Conservation (phyloP, 2,113 vertebrate species). For the Otocyon megalotis region DNA sequence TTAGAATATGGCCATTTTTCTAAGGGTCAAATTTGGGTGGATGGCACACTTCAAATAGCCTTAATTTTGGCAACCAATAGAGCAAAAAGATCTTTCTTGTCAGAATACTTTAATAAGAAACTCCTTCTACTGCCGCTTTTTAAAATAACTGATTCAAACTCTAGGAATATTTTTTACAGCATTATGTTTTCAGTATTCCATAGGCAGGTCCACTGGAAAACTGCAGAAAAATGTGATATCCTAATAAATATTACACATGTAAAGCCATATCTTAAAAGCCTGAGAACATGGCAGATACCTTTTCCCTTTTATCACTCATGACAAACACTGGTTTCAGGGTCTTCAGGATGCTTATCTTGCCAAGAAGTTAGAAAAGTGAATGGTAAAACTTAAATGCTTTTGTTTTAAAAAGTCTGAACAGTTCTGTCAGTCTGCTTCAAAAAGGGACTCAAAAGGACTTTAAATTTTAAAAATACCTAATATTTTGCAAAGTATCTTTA, state of each 20-base stretch:
- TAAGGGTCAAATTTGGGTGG: not conserved
- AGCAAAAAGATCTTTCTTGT: conserved; percentile 55
- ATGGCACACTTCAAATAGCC: conserved; percentile 34
- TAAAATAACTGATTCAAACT: conserved; percentile 51
- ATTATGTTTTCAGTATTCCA: conserved; percentile 73
- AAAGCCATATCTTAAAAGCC: conserved; percentile 72
- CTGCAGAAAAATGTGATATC: conserved; percentile 56
- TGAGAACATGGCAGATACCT: conserved; percentile 59
- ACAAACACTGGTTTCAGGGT: conserved; percentile 53
- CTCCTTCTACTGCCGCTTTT: conserved; percentile 43
- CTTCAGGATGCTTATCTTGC: conserved; percentile 55
- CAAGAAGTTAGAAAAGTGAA: conserved; percentile 58
- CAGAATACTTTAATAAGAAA: conserved; percentile 38
- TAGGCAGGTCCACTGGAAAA: conserved; percentile 80
- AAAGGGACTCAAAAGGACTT: conserved; percentile 49
- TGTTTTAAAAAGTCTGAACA: conserved; percentile 68
- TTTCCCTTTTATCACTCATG: conserved; percentile 1
- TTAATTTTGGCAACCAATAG: conserved; percentile 63
- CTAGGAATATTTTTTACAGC: conserved; percentile 61
- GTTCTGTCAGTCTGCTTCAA: conserved; percentile 63
- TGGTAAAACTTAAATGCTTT: conserved; percentile 63
- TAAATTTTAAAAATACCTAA: not conserved
- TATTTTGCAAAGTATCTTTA: conserved; percentile 61
- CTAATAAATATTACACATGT: conserved; percentile 30
- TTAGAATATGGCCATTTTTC: not conserved